Percentiles rank a stretch among this genome's conserved stretches.
phyloP scores from a whole-genome alignment of 2,888 invertebrate species.

The Nephrotoma guestfalica region DNA sequence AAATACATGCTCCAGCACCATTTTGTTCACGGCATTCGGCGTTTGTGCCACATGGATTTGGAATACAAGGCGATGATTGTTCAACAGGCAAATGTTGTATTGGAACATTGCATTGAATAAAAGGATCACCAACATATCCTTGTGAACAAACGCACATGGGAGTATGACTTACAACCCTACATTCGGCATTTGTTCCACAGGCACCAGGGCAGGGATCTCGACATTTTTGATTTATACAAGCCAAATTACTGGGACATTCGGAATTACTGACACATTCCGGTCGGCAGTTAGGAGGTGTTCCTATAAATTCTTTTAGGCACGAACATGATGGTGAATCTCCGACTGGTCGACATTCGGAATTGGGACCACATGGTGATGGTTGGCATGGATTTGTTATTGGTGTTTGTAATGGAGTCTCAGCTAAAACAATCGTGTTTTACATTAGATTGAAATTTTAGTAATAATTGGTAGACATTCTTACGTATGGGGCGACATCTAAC shows the following conservation, averaged over 20 bases:
- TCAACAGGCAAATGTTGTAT: constrained; percentile 28
- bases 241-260: constrained; percentile 52
- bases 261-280: constrained; percentile 68
- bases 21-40: constrained; percentile 53
- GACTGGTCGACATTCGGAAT: constrained; percentile 52
- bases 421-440: constrained; percentile 18
- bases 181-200: constrained; percentile 59
- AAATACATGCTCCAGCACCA: constrained; percentile 52
- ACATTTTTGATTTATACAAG: constrained; percentile 66
- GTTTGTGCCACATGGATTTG: constrained; percentile 52
- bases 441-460: constrained; percentile 12
- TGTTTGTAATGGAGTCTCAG: constrained; percentile 33
- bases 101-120: constrained; percentile 42
- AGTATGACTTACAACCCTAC: constrained; percentile 60
- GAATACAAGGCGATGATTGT: constrained; percentile 39
- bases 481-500: constrained; percentile 46
- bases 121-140: constrained; percentile 63
- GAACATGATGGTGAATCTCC: constrained; percentile 59
- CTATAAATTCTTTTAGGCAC: constrained; percentile 49
- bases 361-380: constrained; percentile 70
- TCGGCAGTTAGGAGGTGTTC: constrained; percentile 59
- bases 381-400: constrained; percentile 49
- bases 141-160: constrained; percentile 51
- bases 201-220: constrained; percentile 55
- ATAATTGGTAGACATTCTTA: constrained; percentile 16